Evolutionary conservation across 2,113 vertebrate species (phyloP), one percentile per base, ranked within the genome.

Genomic region (Zapus hudsonius): DNA sequence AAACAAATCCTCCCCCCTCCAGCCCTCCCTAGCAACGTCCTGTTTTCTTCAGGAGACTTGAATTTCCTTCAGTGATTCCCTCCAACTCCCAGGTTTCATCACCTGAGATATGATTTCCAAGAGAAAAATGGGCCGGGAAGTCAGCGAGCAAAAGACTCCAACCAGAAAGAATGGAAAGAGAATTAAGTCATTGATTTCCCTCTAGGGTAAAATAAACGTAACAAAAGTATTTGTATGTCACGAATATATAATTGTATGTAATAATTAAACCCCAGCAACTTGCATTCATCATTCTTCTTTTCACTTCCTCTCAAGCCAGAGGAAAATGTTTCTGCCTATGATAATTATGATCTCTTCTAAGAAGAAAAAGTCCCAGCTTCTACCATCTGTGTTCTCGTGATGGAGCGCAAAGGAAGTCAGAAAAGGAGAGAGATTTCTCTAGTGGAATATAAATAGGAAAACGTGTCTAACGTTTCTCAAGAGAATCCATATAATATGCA

Each of bases 141-240:
- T 76, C 89, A 42, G 44, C 0, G 5, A 85, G 95, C 88, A 70
- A 82, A 88, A 87, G 88, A 83, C 87, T 70, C 69, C 79, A 94
- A 88, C 81, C 44, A 92, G 80, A 61, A 57, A 96, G 93, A 84
- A 93, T 70, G 81, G 93, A 91, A 95, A 93, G 84, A 87, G 90
- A 95, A 91, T 92, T 92, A 95, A 94, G 87, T 89, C 94, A 82
- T 87, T 87, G 89, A 84, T 93, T 76, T 67, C 76, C 87, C 95
- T 91, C 96, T 31, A 64, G 92, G 93, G 91, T 52, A 70, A 95
- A 93, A 94, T 95, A 82, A 91, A 92, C 94, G 92, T 87, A 95
- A 87, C 70, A 84, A n/a, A 94, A 73, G 63, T 57, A 96, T 92
- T 78, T 93, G 80, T 64, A 33, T 69, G 31, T 78, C 76, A 95